Evolutionary conservation across 1,140 invertebrate genomes (phyloP), one percentile per base, ranked within the genome.

Genomic region (Dolichoris vasculosae): DNA sequence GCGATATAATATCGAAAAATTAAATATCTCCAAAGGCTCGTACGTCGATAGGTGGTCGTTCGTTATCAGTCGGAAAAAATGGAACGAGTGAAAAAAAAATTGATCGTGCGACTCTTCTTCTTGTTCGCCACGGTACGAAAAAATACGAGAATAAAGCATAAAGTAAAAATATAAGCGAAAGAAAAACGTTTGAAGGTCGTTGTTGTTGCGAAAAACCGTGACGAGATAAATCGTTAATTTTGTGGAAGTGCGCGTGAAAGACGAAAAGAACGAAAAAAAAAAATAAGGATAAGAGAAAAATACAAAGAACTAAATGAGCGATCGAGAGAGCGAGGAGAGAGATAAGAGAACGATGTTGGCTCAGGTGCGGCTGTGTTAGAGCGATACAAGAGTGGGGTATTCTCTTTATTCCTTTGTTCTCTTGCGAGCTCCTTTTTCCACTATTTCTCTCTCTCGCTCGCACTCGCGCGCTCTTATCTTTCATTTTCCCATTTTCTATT

Each of bases 341-440:
- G 71, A 83, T 75, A 83, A 83, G 75, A 84, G 75, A 46, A 51
- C 82, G 23, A 78, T 84, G 82, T 84, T 84, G 75, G 82, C 82
- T 84, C 82, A 84, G 82, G 82, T 84, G 82, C 73, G 51, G 59
- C 1, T 8, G 48, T 4, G 15, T 2, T 15, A 32, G 3, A 30
- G 17, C 35, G 35, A 79, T 32, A 55, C 46, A 9, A 63, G 30
- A 82, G 51, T 75, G 48, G 69, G 48, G 59, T 55, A 32, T 83
- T 76, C 51, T 83, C 71, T 83, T 76, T 63, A 76, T 76, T 76
- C 43, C 75, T 78, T 84, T 78, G 75, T 84, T 78, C 82, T 77
- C 59, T 26, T 30, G 26, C 40, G 17, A 15, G n/a, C 46, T 80
- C 15, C 43, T 55, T 78, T 81, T 84, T 64, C 38, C 43, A 43